Conservation (phyloP, 2,797 vertebrate species). For the Menidia menidia region DNA sequence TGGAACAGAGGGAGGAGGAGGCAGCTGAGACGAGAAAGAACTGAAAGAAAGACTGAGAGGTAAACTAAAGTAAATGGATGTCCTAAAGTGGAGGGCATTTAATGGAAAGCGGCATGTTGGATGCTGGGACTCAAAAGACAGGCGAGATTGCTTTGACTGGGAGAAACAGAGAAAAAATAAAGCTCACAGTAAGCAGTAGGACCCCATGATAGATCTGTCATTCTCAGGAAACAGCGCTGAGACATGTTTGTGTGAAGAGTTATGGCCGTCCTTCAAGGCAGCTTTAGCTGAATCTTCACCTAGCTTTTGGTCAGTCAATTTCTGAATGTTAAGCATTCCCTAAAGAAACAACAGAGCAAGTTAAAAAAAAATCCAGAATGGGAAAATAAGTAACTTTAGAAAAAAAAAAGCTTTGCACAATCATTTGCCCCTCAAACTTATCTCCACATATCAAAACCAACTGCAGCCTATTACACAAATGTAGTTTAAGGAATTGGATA, state of each 20-base stretch:
- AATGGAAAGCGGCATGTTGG: constrained; percentile 53
- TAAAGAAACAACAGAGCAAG: constrained; percentile 6
- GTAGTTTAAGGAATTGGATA: constrained; percentile 68
- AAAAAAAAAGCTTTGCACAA: not conserved
- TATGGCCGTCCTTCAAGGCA: constrained; percentile 29
- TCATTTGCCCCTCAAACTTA: constrained; percentile 22
- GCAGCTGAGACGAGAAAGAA: constrained; percentile 28
- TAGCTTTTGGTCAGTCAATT: constrained; percentile 3
- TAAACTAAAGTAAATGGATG: constrained; percentile 56
- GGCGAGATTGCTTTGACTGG: constrained; percentile 19
- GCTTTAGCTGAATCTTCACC: constrained; percentile 18
- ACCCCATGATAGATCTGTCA: constrained; percentile 55
- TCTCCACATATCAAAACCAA: constrained; percentile 55
- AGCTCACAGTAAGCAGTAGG: constrained; percentile 50
- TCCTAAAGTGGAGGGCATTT: constrained; percentile 44
- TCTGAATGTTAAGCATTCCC: not conserved
- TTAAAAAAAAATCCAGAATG: constrained; percentile 8
- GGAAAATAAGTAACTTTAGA: not conserved
- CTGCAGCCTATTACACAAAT: constrained; percentile 63
- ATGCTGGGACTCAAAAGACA: constrained; percentile 44
- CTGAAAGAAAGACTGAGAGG: constrained; percentile 64
- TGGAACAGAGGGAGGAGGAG: constrained; percentile 63
- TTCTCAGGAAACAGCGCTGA: constrained; percentile 41
- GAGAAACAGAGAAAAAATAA: constrained; percentile 20
- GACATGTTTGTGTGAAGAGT: constrained; percentile 54